phyloP scores from a whole-genome alignment of 2,113 vertebrate genomes.

The Acanthochromis polyacanthus region DNA sequence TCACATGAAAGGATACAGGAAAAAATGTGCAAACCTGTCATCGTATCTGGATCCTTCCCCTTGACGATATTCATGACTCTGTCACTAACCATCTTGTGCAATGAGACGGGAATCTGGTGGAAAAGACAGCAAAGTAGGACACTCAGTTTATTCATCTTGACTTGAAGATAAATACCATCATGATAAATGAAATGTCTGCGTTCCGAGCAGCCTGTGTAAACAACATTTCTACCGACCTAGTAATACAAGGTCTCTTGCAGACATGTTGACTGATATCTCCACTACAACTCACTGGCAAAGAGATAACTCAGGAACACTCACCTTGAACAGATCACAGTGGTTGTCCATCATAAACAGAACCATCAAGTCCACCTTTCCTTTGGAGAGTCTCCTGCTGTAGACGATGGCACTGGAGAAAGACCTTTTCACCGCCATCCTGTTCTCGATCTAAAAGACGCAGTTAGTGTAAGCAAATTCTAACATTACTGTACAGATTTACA shows the following conservation, averaged over 20 bases:
- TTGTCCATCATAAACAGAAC: conserved; percentile 96
- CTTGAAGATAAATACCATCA: background rate
- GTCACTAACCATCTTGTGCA: conserved; percentile 96
- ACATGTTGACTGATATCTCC: background rate
- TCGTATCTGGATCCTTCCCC: conserved; percentile 88
- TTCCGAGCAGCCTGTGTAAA: background rate
- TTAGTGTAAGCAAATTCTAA: conserved; percentile 5
- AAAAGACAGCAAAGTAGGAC: conserved; percentile 9
- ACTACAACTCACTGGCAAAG: background rate
- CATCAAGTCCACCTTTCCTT: conserved; percentile 96
- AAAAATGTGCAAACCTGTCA: conserved; percentile 84
- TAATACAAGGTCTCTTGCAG: background rate
- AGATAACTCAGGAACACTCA: conserved; percentile 68
- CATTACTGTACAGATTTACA: background rate
- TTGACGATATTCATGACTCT: conserved; percentile 90
- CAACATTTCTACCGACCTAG: background rate
- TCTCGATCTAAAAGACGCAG: conserved; percentile 88
- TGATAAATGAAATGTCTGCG: background rate
- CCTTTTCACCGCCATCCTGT: conserved; percentile 97
- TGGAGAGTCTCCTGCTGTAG: conserved; percentile 90
- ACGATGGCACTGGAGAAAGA: conserved; percentile 93
- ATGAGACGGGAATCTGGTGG: conserved; percentile 88
- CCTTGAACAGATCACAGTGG: conserved; percentile 95
- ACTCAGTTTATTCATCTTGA: background rate
- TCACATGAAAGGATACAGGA: background rate